Evolutionary conservation across 1,140 invertebrate species (phyloP), one percentile per base, ranked within the genome.

Genomic region (Venustaconcha ellipsiformis): DNA sequence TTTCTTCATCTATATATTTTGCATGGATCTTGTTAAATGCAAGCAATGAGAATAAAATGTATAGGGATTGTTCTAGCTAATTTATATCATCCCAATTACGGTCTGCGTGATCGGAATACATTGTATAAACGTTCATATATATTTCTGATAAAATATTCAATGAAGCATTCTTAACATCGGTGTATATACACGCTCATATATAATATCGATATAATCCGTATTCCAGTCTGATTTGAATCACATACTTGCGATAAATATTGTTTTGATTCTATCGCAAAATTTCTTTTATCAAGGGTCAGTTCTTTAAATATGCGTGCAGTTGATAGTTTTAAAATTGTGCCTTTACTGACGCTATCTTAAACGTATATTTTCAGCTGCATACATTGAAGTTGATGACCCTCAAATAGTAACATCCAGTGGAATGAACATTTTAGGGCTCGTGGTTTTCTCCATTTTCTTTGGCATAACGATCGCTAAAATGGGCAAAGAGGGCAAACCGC

Each of bases 391-490:
- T 14, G 67, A 80, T 62, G 55, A 79, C 17, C 81, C 84, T 14
- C 74, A 76, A 60, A 71, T 85, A 20, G 57, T 23, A 18, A 83
- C 82, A 37, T 74, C 73, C 11, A 70, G 72, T 15, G 88, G 88
- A 14, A 89, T 87, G 78, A 90, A 88, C 80, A 82, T 88, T 76
- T 80, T 89, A 73, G 91, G 92, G 5, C 76, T 92, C 23, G 91
- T 92, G 30, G 88, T 90, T 14, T 91, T 92, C 78, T 92, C 90
- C 72, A 87, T 91, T 18, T 87, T 90, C 62, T 87, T 92, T 78
- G 92, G 92, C 13, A 85, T 91, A 67, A 87, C 90, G 63, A 83
- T 92, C 57, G 89, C 89, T 68, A 83, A 83, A 60, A 78, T 89
- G 80, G 87, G 88, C 0, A 85, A 88, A 13, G 82, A 88, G 26